phyloP scores from a whole-genome alignment of 2,888 invertebrate genomes.

The Junonia oenone region DNA sequence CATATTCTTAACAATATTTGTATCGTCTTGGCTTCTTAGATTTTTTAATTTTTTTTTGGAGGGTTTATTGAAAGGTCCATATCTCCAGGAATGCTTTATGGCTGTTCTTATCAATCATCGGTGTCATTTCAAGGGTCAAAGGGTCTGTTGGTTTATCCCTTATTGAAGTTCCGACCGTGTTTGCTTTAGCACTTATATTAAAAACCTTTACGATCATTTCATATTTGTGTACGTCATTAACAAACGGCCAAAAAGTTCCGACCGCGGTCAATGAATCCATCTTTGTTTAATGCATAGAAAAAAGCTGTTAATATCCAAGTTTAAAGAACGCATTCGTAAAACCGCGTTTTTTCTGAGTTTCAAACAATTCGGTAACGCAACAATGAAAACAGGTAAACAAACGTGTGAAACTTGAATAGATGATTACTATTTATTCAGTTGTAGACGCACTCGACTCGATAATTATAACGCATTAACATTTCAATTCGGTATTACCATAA shows the following conservation, averaged over 20 bases:
- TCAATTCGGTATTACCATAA: conserved; percentile 69
- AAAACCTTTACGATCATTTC: conserved; percentile 22
- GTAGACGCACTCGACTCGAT: conserved; percentile 46
- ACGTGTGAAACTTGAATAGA: conserved; percentile 55
- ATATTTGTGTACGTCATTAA: conserved; percentile 24
- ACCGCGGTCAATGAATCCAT: conserved; percentile 1
- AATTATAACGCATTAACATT: conserved; percentile 68
- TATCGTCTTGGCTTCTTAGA: conserved; percentile 63
- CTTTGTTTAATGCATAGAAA: conserved; percentile 20
- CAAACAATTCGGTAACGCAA: conserved; percentile 8
- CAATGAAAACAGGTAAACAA: conserved; percentile 27
- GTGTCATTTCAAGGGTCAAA: conserved; percentile 38
- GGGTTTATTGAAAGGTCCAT: background rate
- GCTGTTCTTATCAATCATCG: conserved; percentile 30
- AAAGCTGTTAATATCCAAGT: conserved; percentile 6
- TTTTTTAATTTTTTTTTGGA: conserved; percentile 23
- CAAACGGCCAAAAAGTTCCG: conserved; percentile 2
- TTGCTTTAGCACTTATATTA: conserved; percentile 28
- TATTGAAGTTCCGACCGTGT: conserved; percentile 10
- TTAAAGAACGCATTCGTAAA: background rate
- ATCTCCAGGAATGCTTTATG: conserved; percentile 11
- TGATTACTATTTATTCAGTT: conserved; percentile 55
- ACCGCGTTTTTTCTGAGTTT: background rate
- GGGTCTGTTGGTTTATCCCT: conserved; percentile 35
- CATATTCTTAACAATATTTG: conserved; percentile 64